Conservation (phyloP, 2,113 vertebrate genomes). For the Cottus gobio region DNA sequence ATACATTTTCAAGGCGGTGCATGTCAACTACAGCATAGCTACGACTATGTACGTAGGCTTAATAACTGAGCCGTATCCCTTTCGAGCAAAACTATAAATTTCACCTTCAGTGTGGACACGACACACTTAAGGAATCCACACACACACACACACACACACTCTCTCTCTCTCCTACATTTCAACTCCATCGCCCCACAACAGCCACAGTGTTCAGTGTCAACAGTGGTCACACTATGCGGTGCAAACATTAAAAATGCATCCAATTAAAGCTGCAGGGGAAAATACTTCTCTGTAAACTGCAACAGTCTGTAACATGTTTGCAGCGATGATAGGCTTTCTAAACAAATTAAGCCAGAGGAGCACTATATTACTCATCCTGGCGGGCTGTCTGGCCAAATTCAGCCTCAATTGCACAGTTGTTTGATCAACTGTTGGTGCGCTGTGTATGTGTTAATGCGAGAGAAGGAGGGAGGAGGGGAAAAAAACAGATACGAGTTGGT, state of each 20-base stretch:
- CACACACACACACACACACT: conserved; percentile 1
- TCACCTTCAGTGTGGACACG: conserved; percentile 10
- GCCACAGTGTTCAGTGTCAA: conserved; percentile 63
- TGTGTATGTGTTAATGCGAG: conserved; percentile 47
- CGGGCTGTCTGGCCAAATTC: conserved; percentile 63
- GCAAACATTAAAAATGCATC: conserved; percentile 64
- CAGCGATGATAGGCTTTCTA: conserved; percentile 66
- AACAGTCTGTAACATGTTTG: conserved; percentile 69
- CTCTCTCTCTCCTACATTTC: conserved; percentile 34
- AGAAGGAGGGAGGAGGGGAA: not conserved
- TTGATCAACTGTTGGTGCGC: conserved; percentile 60
- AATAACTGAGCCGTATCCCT: not conserved
- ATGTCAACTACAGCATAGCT: not conserved
- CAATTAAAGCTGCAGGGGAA: conserved; percentile 63
- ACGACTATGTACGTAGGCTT: not conserved
- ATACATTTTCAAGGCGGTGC: not conserved
- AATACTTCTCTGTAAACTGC: conserved; percentile 54
- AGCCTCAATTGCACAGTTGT: conserved; percentile 60
- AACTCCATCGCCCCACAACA: conserved; percentile 52
- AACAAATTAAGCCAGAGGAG: conserved; percentile 66
- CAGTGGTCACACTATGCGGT: conserved; percentile 55
- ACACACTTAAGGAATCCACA: conserved; percentile 2
- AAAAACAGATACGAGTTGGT: conserved; percentile 28
- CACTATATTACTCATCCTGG: conserved; percentile 65
- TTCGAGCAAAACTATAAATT: conserved; percentile 5